Evolutionary conservation across 2,113 vertebrate species (phyloP).

Genomic region (Anoplopoma fimbria): DNA sequence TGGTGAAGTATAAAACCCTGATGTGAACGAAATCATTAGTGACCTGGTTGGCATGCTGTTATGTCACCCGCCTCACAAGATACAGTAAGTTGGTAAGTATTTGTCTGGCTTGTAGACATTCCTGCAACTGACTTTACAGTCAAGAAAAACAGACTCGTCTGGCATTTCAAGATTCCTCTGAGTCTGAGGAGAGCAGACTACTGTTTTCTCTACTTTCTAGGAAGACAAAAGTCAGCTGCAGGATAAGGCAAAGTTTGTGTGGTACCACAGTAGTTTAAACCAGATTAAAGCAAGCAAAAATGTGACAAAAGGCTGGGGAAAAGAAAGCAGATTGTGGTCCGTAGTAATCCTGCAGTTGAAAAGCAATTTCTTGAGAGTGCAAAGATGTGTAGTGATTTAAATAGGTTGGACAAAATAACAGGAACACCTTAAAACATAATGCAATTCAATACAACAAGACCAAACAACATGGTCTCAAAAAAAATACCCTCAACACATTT

Average conservation of each 20-base stretch:
- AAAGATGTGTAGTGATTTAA: constrained; percentile 2
- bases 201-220: background rate
- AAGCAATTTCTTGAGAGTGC: constrained; percentile 23
- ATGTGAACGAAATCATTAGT: background rate
- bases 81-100: constrained; percentile 7
- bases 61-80: background rate
- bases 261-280: background rate
- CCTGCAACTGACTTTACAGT: constrained; percentile 1
- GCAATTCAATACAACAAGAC: background rate
- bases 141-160: background rate
- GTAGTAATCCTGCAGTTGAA: constrained; percentile 10
- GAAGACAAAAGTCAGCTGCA: background rate
- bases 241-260: background rate
- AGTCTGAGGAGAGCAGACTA: background rate
- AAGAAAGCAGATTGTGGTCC: constrained; percentile 5
- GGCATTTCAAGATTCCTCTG: background rate
- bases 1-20: background rate
- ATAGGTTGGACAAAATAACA: constrained; percentile 7
- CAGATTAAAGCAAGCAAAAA: background rate
- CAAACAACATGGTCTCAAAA: background rate
- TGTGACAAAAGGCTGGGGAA: background rate
- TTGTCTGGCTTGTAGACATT: background rate
- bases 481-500: too few relatives aligned
- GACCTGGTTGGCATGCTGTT: background rate
- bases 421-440: background rate